Evolutionary conservation across 2,113 vertebrate species (phyloP).

Genomic region (Carassius gibelio): DNA sequence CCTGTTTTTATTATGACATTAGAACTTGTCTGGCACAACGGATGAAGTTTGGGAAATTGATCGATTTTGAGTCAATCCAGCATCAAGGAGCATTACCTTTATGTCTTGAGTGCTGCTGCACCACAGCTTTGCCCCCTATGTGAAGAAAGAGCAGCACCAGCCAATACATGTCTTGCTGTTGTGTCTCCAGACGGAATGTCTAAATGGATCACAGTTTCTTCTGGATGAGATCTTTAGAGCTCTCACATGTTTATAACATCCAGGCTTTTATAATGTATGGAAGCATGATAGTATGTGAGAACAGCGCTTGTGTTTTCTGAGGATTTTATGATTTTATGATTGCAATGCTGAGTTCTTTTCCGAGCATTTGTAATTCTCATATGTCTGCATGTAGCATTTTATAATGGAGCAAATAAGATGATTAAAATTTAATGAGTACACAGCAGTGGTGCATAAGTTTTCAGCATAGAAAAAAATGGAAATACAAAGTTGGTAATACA

Average conservation of each 20-base stretch:
- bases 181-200: neutral
- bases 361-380: neutral
- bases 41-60: neutral
- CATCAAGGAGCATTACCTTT: neutral
- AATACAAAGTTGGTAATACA: neutral
- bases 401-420: neutral
- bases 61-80: neutral
- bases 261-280: neutral
- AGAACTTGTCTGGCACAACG: neutral
- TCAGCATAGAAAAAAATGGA: neutral
- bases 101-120: neutral
- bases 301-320: neutral
- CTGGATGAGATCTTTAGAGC: neutral
- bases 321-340: neutral
- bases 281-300: neutral
- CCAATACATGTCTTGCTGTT: neutral
- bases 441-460: neutral
- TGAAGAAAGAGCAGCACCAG: neutral
- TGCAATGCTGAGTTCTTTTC: neutral
- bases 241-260: neutral
- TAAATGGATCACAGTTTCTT: neutral
- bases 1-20: neutral
- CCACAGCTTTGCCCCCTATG: neutral
- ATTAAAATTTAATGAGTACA: neutral
- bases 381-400: neutral